These are phyloP conservation scores for Hyperoplus immaculatus DNA, from an alignment of 2,797 vertebrate species.

Conservation along the genomic window DNA sequence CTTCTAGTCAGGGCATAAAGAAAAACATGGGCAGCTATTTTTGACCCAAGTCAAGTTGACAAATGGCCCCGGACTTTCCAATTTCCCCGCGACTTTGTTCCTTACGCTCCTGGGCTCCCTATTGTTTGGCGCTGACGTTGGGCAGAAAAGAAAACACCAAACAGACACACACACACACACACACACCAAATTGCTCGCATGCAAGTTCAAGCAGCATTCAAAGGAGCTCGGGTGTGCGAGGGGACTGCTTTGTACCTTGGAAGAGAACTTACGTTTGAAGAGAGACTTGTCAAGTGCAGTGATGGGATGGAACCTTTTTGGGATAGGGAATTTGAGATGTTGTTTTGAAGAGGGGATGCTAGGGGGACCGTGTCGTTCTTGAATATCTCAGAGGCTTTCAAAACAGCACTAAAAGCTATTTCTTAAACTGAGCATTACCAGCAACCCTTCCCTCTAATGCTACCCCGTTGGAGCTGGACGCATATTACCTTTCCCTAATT, in stretches of 20 bases:
- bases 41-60: conserved; percentile 45
- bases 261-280: conserved; percentile 43
- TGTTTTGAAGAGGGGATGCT: not conserved
- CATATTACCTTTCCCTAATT: conserved; percentile 68
- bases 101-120: conserved; percentile 33
- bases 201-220: conserved; percentile 50
- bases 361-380: conserved; percentile 18
- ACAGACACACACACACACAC: not conserved
- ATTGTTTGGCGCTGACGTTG: conserved; percentile 55
- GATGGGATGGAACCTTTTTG: conserved; percentile 22
- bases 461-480: conserved; percentile 29
- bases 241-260: conserved; percentile 30
- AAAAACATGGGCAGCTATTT: conserved; percentile 61
- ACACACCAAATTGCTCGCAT: conserved; percentile 24
- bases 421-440: conserved; percentile 57
- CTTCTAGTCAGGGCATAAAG: conserved; percentile 42
- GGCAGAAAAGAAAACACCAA: conserved; percentile 17
- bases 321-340: conserved; percentile 51
- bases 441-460: conserved; percentile 18
- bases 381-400: conserved; percentile 53
- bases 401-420: conserved; percentile 46
- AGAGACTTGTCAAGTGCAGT: conserved; percentile 64
- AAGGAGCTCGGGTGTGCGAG: conserved; percentile 32
- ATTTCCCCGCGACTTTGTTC: conserved; percentile 44
- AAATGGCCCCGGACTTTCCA: conserved; percentile 62